Evolutionary conservation across 1,140 invertebrate genomes (phyloP).

Genomic region (fruit fly (Drosophila melanogaster)): Release_6_plus_ISO1_MT NT_037436.4:10998001-10998500

Average conservation of each 20-base stretch:
- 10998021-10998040: constrained; percentile 10
- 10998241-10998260: constrained; percentile 75
- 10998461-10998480: constrained; percentile 63
- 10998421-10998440: constrained; percentile 20
- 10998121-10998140: constrained; percentile 51
- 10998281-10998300: constrained; percentile 45
- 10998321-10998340: constrained; percentile 34
- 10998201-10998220: constrained; percentile 39
- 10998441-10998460: constrained; percentile 71
- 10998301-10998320: constrained; percentile 23
- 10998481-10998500: constrained; percentile 34
- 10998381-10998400: constrained; percentile 83
- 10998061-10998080: constrained; percentile 41
- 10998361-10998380: constrained; percentile 82
- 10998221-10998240: constrained; percentile 49
- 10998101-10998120: constrained; percentile 55
- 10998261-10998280: constrained; percentile 83
- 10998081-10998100: constrained; percentile 81
- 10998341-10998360: constrained; percentile 70
- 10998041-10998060: constrained; percentile 47
- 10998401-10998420: constrained; percentile 73
- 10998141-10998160: constrained; percentile 78
- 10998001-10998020: constrained; percentile 32
- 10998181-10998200: constrained; percentile 78
- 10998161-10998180: constrained; percentile 83